Percentiles rank a stretch among this genome's conserved stretches.
Evolutionary conservation across 2,797 vertebrate genomes (phyloP).

Genomic region (Myotis daubentonii): DNA sequence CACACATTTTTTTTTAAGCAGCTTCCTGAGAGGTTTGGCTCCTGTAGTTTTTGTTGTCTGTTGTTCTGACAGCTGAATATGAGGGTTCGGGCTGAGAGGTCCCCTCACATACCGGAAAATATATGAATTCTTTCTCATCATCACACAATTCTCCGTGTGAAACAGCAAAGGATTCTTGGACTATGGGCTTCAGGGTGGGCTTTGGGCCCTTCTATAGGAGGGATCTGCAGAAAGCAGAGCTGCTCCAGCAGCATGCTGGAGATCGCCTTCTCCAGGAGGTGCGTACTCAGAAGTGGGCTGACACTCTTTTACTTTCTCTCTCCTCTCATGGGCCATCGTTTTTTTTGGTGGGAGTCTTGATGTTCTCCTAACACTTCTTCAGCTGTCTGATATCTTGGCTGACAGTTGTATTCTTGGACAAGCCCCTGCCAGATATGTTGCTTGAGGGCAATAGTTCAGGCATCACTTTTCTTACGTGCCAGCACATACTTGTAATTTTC

Average conservation of each 20-base stretch:
- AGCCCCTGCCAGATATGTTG: conserved; percentile 88
- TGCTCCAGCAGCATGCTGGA: conserved; percentile 87
- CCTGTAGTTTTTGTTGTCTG: conserved; percentile 87
- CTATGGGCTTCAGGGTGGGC: conserved; percentile 84
- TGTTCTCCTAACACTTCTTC: conserved; percentile 91
- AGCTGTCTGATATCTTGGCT: conserved; percentile 89
- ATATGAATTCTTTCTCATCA: conserved; percentile 87
- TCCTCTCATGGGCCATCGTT: conserved; percentile 89
- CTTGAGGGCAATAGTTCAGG: conserved; percentile 87
- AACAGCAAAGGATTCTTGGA: conserved; percentile 85
- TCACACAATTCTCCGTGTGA: conserved; percentile 88
- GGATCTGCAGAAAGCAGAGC: conserved; percentile 88
- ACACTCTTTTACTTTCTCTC: conserved; percentile 88
- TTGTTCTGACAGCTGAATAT: conserved; percentile 86
- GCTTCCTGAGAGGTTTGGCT: conserved; percentile 88
- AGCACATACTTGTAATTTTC: conserved; percentile 88
- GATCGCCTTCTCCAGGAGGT: conserved; percentile 87
- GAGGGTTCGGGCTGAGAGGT: conserved; percentile 87
- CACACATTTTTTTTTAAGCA: conserved; percentile 83
- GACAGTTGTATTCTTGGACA: conserved; percentile 88
- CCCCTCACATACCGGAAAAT: conserved; percentile 87
- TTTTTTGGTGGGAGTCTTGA: conserved; percentile 90
- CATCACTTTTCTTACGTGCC: conserved; percentile 89
- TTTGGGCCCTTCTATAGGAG: conserved; percentile 86
- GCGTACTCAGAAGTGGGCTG: conserved; percentile 86